phyloP scores from a whole-genome alignment of 2,797 vertebrate species.

The Sciurus carolinensis region DNA sequence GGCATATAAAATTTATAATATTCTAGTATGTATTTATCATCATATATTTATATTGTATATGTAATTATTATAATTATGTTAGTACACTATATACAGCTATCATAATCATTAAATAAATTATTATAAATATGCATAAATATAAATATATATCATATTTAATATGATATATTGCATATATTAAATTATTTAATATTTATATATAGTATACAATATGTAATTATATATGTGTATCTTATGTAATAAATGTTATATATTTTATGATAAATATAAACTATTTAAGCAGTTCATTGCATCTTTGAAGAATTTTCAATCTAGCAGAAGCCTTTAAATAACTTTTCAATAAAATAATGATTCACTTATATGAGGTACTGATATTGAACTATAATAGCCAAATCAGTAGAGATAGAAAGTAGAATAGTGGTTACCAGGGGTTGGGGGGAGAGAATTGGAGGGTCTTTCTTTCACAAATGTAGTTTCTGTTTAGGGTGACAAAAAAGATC shows the following conservation, averaged over 20 bases:
- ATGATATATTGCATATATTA: too few species aligned
- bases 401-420: slow-evolving; percentile 26
- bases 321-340: slow-evolving; percentile 47
- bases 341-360: slow-evolving; percentile 37
- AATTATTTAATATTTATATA: too few species aligned
- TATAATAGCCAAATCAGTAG: neutral
- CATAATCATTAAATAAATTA: too few species aligned
- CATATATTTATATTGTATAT: too few species aligned
- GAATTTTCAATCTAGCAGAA: slow-evolving; percentile 39
- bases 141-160: too few species aligned
- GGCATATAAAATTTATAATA: too few species aligned
- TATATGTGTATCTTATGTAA: neutral
- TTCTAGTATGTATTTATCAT: too few species aligned
- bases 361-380: neutral
- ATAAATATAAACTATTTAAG: neutral
- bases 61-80: too few species aligned
- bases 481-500: neutral
- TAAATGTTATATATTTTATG: neutral
- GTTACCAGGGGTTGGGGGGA: neutral
- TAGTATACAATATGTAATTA: neutral
- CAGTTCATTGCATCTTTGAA: neutral
- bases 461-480: neutral
- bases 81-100: too few species aligned
- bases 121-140: too few species aligned
- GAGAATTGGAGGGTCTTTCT: neutral